Evolutionary conservation across 2,113 vertebrate genomes (phyloP).

Genomic region (Platichthys stellatus): DNA sequence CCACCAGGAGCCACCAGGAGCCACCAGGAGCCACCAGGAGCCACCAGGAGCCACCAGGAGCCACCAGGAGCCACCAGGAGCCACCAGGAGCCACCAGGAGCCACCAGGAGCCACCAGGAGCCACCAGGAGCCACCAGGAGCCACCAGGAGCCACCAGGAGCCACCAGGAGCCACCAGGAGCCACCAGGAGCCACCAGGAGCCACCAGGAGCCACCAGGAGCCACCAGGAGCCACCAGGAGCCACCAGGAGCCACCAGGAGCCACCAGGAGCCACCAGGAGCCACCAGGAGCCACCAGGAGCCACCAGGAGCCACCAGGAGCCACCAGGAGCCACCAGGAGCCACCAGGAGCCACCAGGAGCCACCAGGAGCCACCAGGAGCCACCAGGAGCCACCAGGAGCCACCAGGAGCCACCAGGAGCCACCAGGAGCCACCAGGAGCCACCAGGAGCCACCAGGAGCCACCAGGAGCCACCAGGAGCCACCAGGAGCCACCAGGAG

Average conservation of each 20-base stretch:
- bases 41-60: not conserved
- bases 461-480: not conserved
- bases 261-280: not conserved
- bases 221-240: not conserved
- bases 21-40: not conserved
- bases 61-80: not conserved
- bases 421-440: not conserved
- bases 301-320: not conserved
- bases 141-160: too few relatives aligned
- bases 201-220: not conserved
- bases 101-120: not conserved
- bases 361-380: too few relatives aligned
- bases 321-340: not conserved
- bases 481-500: not conserved
- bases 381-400: too few relatives aligned
- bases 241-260: not conserved
- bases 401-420: too few relatives aligned
- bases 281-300: not conserved
- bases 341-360: too few relatives aligned
- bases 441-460: not conserved
- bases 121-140: too few relatives aligned
- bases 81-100: not conserved
- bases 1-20: not conserved
- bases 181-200: too few relatives aligned
- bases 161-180: too few relatives aligned